Evolutionary conservation across 1,140 invertebrate species (phyloP), one percentile per base, ranked within the genome.

Genomic region (Periplaneta americana): DNA sequence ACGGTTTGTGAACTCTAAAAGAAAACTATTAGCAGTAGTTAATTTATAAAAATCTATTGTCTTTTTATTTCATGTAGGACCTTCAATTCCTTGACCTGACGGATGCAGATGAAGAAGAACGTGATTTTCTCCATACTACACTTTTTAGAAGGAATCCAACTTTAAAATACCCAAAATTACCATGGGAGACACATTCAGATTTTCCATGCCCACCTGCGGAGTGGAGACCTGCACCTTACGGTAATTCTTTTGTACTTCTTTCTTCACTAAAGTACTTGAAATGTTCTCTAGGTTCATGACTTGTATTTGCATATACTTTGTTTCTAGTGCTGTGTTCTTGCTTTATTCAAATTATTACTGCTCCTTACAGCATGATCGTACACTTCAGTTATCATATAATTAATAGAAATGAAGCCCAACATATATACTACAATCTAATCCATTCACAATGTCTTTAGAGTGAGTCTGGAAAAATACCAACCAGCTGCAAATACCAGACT

Each of bases 61-160:
- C 83, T 83, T 35, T 78, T 83, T 78, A 37, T 34, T 87, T 87
- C 82, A 83, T 89, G 87, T 86, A 84, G 85, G 84, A 87, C 81
- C 86, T 86, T 84, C 85, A 88, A 82, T 89, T 89, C 82, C 84
- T 89, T 83, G 86, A 89, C 84, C 85, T 89, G 80, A 80, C 83
- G 80, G 87, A 85, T 84, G 85, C 88, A 84, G 86, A 87, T 83
- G 87, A 87, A 36, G 86, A 77, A 78, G 83, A 85, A 81, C 87
- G 84, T 84, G 83, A 86, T 85, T 84, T 88, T 74, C 85, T 89
- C 37, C 84, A 84, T 33, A 83, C 84, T 13, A 86, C 88, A 82
- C 81, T 89, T 34, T 87, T 85, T 82, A 85, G 86, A 11, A 84
- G 85, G 76, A 77, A 82, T 33, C 57, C 82, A 74, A 75, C 35